A percentile compares a stretch with the other conserved stretches of the same genome.
These are phyloP conservation scores for Picathartes gymnocephalus DNA, from an alignment of 2,113 vertebrate species.

Conservation along the genomic window DNA sequence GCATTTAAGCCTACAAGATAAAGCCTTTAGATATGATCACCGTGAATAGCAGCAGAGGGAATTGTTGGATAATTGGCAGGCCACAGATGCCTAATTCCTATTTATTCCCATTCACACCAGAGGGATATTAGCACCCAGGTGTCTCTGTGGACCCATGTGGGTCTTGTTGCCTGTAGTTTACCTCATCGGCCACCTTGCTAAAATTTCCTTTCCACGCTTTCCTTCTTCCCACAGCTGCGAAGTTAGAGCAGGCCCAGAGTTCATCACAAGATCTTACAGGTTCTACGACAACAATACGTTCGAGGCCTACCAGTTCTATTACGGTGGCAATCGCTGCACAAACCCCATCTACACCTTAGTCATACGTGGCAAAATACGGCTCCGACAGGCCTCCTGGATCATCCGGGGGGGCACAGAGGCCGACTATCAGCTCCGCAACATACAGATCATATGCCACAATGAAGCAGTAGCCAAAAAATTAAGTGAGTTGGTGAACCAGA, in stretches of 20 bases:
- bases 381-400: constrained; percentile 95
- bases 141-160: neutral
- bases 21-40: neutral
- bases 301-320: constrained; percentile 87
- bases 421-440: constrained; percentile 85
- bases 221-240: constrained; percentile 81
- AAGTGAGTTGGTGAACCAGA: constrained; percentile 78
- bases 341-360: constrained; percentile 82
- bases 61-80: neutral
- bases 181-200: neutral
- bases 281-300: constrained; percentile 91
- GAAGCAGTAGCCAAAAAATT: constrained; percentile 76
- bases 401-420: constrained; percentile 92
- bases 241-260: constrained; percentile 93
- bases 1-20: neutral
- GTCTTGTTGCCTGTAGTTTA: neutral
- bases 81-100: neutral
- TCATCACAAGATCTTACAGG: constrained; percentile 91
- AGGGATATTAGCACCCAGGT: neutral
- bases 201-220: neutral
- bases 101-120: neutral
- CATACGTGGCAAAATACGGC: constrained; percentile 83
- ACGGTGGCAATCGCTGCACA: constrained; percentile 81
- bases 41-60: neutral
- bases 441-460: constrained; percentile 84